phyloP scores from a whole-genome alignment of 2,888 invertebrate species.

The Drosophila pegasa region DNA sequence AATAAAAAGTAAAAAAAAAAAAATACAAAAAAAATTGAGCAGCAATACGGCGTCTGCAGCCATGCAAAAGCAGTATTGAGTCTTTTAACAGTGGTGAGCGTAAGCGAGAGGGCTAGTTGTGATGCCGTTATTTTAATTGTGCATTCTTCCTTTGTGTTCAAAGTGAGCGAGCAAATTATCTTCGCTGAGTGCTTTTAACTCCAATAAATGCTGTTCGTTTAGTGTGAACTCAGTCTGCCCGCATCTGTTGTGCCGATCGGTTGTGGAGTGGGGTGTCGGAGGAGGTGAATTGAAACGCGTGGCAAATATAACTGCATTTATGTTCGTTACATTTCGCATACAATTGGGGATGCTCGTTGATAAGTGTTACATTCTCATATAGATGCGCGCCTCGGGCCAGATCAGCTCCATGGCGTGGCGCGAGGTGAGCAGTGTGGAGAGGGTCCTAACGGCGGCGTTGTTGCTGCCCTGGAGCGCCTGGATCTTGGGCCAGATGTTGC shows the following conservation, averaged over 20 bases:
- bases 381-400: conserved; percentile 15
- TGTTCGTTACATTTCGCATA: background rate
- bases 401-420: conserved; percentile 15
- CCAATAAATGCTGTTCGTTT: too few species aligned
- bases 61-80: too few species aligned
- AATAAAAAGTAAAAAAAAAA: conserved; percentile 2
- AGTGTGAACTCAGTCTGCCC: background rate
- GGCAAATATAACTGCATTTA: background rate
- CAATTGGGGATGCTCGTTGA: background rate
- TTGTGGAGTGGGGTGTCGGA: fast-evolving
- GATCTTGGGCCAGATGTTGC: conserved; percentile 32
- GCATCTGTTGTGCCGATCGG: too few species aligned
- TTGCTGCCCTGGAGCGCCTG: conserved; percentile 16
- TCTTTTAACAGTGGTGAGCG: too few species aligned
- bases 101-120: background rate
- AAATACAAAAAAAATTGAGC: too few species aligned
- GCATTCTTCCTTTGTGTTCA: background rate
- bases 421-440: conserved; percentile 22
- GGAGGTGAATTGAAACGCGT: background rate
- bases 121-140: background rate
- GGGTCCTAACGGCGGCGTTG: conserved; percentile 32
- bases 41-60: too few species aligned
- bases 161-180: background rate
- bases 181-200: background rate
- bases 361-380: conserved; percentile 6